Base-by-base conservation (phyloP, 2,888 invertebrate genomes). In the Acleris emargana region DNA sequence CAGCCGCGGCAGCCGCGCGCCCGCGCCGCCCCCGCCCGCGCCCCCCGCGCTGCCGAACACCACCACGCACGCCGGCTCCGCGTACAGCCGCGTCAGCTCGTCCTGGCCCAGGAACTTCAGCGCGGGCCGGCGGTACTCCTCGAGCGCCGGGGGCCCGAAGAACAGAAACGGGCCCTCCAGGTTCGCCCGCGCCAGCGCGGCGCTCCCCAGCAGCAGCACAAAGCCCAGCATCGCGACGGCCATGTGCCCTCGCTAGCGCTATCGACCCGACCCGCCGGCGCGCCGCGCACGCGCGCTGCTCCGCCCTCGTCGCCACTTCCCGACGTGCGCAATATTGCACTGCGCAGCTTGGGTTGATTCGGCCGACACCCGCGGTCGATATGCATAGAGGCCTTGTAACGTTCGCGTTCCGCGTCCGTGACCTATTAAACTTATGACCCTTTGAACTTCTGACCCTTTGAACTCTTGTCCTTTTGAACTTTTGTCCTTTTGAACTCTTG, bases 111-210 rank as follows among this genome's bases (percentile, higher is more conserved):
- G 76, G 58, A 89, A 92, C 67, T 89, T 88, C 42, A 94, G 74
- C 2, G 94, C 93, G 43, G 93, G 93, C 38, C 93, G 78, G 66
- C 88, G 88, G 67, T 93, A 89, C 49, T 84, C 84, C 42, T 84
- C 84, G 0, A 94, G 77, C 7, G 91, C 86, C 54, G 92, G 88
- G 5, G 93, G 93, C 1, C 94, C 94, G 83, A 94, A 94, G 72
- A 94, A 93, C 5, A 94, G 72, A 75, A 94, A 94, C 0, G 94
- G 94, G 0, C 94, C 94, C 79, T 93, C 94, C 45, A 94, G 79
- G 71, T 93, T 93, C 6, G 87, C 93, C 51, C 80, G 78, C 28
- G 82, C 75, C 38, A 20, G 13, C 38, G 20, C 25, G 42, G 43
- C 64, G 4, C 42, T 18, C 13, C 49, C 18, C 25, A 54, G 5